phyloP scores from a whole-genome alignment of 2,113 vertebrate genomes.

The Semnopithecus entellus region DNA sequence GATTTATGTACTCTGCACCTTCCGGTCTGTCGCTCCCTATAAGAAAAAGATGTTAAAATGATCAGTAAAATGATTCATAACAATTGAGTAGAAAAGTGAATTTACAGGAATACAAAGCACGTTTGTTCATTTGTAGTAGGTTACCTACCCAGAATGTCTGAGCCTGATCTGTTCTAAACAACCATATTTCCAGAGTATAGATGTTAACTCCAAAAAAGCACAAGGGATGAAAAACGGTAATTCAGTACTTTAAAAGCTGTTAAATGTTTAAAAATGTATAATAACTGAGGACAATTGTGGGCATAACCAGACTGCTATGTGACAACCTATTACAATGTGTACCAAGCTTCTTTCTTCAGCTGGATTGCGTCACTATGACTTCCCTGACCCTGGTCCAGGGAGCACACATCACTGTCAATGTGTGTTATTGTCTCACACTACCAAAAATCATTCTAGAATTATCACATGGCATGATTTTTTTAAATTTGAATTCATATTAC shows the following conservation, averaged over 20 bases:
- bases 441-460: not conserved
- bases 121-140: constrained; percentile 18
- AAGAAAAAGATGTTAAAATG: constrained; percentile 65
- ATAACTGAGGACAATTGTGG: not conserved
- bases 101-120: not conserved
- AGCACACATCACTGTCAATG: not conserved
- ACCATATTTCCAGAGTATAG: not conserved
- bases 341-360: not conserved
- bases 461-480: not conserved
- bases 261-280: not conserved
- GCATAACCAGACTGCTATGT: not conserved
- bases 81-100: not conserved
- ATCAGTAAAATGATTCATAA: constrained; percentile 16
- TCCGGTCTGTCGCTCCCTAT: constrained; percentile 84
- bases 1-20: constrained; percentile 79
- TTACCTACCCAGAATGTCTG: not conserved
- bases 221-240: not conserved
- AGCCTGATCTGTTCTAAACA: constrained; percentile 24
- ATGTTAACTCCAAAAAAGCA: not conserved
- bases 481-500: not conserved
- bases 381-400: not conserved
- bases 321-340: not conserved
- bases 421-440: too few relatives aligned
- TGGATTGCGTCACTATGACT: not conserved
- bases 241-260: not conserved